Evolutionary conservation across 2,797 vertebrate genomes (phyloP), one percentile per base, ranked within the genome.

Genomic region (Mormyrus hasselquistii): DNA sequence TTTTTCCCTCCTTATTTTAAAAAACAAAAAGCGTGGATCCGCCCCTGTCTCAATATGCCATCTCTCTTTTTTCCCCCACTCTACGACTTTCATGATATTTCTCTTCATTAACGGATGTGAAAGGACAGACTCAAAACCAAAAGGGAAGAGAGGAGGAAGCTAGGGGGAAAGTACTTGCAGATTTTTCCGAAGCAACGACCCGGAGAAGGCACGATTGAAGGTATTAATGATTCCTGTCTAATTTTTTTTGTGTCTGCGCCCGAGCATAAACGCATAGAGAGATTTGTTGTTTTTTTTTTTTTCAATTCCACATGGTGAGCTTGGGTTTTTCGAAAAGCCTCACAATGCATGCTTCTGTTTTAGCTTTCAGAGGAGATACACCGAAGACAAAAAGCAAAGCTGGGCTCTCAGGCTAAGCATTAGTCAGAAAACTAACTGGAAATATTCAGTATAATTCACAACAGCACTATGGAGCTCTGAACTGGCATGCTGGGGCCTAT

Each of bases 41-140:
- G 87, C 89, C 89, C 89, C 89, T 73, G 87, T 57, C 44, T 41
- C 57, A 79, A 52, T 47, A 57, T 85, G 47, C 59, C 59, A 59
- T 57, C 62, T 41, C 12, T 84, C 76, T 52, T 47, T 83, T 50
- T 86, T 47, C 76, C 79, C 86, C 79, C 9, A 55, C 89, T 84
- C 25, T 12, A 12, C 38, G 89, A 88, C 88, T 89, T 90, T 47
- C 79, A 25, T 44, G 55, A 90, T 90, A 88, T 90, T 88, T 22
- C 73, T 16, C 82, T 55, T 88, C 41, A 53, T 90, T 88, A 90
- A 88, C 89, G 65, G 79, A 55, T 87, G 25, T 14, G 19, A 44
- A 84, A 41, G 41, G 14, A 38, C 79, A 25, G 47, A 83, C 16
- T 34, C 14, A 87, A 84, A 47, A 84, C 57, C 76, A 22, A 25